Conservation (phyloP, 2,888 invertebrate species). For the Geophilus truncorum region DNA sequence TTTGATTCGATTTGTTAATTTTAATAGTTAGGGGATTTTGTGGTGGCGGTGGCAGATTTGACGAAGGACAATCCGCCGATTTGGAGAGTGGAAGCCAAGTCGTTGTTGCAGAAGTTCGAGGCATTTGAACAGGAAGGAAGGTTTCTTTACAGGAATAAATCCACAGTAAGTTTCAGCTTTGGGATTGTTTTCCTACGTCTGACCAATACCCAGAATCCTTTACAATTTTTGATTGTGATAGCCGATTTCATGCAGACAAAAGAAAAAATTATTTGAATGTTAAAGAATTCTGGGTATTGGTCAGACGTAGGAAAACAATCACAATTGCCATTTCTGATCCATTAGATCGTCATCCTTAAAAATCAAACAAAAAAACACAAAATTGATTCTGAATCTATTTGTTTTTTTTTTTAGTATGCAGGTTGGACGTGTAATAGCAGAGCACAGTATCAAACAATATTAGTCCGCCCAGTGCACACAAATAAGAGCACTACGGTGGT, state of each 20-base stretch:
- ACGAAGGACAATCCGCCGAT: conserved; percentile 74
- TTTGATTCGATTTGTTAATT: no score
- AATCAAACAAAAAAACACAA: no score
- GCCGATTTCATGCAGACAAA: no score
- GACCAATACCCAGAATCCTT: no score
- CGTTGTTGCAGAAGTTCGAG: conserved; percentile 63
- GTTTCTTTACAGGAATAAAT: conserved; percentile 77
- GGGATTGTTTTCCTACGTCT: no score
- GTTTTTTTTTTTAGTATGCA: background rate
- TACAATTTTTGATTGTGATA: no score
- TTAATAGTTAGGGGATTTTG: conserved; percentile 85
- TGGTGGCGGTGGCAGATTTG: conserved; percentile 75
- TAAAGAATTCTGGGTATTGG: no score
- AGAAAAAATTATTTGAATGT: no score
- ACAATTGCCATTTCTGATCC: no score
- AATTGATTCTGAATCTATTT: conserved; percentile 3
- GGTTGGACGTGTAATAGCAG: conserved; percentile 1
- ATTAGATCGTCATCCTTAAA: no score
- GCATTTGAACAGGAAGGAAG: conserved; percentile 69
- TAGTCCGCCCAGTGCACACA: background rate
- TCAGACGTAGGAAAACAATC: no score
- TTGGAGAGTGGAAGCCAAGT: conserved; percentile 82
- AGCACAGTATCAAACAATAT: background rate
- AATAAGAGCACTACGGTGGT: background rate
- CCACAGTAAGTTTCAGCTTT: conserved; percentile 74